Conservation (phyloP, 2,797 vertebrate species). For the Thamnophis elegans region DNA sequence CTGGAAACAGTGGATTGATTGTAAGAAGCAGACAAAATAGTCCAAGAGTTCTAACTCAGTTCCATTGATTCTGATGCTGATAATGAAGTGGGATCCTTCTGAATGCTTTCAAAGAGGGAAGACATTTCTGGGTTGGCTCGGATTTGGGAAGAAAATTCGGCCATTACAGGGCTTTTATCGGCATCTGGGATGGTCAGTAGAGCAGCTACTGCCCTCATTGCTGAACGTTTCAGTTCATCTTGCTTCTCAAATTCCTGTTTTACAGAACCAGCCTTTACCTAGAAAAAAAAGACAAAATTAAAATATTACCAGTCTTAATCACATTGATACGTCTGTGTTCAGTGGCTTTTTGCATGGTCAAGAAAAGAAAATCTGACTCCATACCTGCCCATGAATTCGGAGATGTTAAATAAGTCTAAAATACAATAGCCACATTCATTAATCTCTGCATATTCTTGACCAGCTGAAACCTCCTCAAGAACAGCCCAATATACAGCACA, state of each 20-base stretch:
- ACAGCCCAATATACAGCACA: not conserved
- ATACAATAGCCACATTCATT: not conserved
- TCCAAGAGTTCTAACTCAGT: constrained; percentile 73
- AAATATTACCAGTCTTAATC: not conserved
- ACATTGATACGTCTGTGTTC: not conserved
- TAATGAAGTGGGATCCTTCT: constrained; percentile 77
- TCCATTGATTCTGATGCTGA: constrained; percentile 82
- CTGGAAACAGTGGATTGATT: accelerated
- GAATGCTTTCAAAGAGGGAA: constrained; percentile 88
- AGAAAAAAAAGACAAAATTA: not conserved
- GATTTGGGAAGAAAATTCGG: constrained; percentile 90
- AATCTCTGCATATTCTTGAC: not conserved
- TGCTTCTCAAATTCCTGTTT: constrained; percentile 98
- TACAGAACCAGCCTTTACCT: constrained; percentile 94
- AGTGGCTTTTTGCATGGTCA: not conserved
- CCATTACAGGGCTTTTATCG: constrained; percentile 86
- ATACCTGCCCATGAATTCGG: not conserved
- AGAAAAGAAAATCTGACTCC: not conserved
- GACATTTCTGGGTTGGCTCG: constrained; percentile 85
- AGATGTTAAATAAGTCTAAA: not conserved
- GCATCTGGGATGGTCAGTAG: constrained; percentile 88
- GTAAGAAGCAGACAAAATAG: not conserved
- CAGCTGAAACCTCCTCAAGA: not conserved
- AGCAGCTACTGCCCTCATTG: constrained; percentile 90
- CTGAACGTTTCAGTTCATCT: constrained; percentile 90